Conservation (phyloP, 2,797 vertebrate species). For the Chloroceryle amazona region DNA sequence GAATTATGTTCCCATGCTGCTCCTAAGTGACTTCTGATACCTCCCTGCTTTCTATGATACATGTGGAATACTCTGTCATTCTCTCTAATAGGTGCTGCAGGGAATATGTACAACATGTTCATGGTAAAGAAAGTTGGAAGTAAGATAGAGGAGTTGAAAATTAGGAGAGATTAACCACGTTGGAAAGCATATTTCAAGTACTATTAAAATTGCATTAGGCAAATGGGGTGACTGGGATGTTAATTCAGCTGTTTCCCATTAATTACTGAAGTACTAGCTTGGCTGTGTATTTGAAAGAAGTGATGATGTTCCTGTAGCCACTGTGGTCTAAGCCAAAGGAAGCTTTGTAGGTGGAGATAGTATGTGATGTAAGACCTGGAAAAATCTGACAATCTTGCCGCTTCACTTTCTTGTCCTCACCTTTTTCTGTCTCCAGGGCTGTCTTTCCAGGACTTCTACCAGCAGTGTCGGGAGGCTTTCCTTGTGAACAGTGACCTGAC, state of each 20-base stretch:
- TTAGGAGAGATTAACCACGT: not conserved
- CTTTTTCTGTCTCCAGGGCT: constrained; percentile 82
- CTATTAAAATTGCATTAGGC: not conserved
- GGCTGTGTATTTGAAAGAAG: not conserved
- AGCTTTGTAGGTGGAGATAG: not conserved
- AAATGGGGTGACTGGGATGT: not conserved
- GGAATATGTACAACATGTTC: not conserved
- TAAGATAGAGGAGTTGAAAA: not conserved
- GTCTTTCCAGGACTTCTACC: constrained; percentile 98
- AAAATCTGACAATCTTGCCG: not conserved
- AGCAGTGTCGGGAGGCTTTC: constrained; percentile 95
- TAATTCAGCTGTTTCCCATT: not conserved
- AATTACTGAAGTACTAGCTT: not conserved
- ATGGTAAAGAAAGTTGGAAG: not conserved
- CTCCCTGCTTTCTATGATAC: not conserved
- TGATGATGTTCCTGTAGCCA: not conserved
- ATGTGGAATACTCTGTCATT: not conserved
- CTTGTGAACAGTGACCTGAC: constrained; percentile 97
- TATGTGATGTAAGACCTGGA: not conserved
- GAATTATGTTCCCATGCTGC: not conserved
- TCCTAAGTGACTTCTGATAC: not conserved
- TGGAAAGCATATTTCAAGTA: not conserved
- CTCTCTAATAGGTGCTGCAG: not conserved
- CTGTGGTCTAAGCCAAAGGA: not conserved
- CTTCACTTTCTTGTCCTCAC: not conserved